A percentile compares a stretch with the other conserved stretches of the same genome.
Conservation (phyloP, 2,888 invertebrate genomes). For the Acanthopleura granulata region DNA sequence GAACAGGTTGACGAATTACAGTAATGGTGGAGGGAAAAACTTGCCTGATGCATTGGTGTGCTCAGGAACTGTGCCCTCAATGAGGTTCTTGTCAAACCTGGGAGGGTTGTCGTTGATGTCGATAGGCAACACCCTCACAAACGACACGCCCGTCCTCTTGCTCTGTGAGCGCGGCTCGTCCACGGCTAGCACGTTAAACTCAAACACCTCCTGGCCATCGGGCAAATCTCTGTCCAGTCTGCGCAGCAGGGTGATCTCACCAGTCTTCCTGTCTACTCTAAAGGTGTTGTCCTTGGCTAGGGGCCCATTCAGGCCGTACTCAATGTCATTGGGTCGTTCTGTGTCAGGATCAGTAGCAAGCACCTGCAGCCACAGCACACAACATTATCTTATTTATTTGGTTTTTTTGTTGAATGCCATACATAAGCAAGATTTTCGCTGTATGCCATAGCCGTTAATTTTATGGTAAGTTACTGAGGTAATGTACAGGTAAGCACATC, state of each 20-base stretch:
- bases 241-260: constrained; percentile 93
- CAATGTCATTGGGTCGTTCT: constrained; percentile 88
- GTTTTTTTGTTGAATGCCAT: no score
- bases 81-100: constrained; percentile 75
- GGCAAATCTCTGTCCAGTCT: constrained; percentile 95
- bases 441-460: no score
- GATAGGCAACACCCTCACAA: constrained; percentile 96
- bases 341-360: constrained; percentile 95
- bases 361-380: constrained; percentile 77
- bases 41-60: constrained; percentile 83
- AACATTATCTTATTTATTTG: no score
- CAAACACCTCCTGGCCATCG: constrained; percentile 82
- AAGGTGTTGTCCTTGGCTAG: constrained; percentile 74
- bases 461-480: no score
- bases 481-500: no score
- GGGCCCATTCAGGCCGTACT: constrained; percentile 74
- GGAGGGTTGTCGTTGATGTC: constrained; percentile 99
- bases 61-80: constrained; percentile 83
- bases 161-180: constrained; percentile 58
- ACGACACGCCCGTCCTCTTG: constrained; percentile 90
- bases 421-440: no score
- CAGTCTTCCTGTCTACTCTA: constrained; percentile 94
- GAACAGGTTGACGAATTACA: no score
- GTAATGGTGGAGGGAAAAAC: no score
- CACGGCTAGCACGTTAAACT: constrained; percentile 65